phyloP scores from a whole-genome alignment of 2,113 vertebrate species.

The Prinia subflava region DNA sequence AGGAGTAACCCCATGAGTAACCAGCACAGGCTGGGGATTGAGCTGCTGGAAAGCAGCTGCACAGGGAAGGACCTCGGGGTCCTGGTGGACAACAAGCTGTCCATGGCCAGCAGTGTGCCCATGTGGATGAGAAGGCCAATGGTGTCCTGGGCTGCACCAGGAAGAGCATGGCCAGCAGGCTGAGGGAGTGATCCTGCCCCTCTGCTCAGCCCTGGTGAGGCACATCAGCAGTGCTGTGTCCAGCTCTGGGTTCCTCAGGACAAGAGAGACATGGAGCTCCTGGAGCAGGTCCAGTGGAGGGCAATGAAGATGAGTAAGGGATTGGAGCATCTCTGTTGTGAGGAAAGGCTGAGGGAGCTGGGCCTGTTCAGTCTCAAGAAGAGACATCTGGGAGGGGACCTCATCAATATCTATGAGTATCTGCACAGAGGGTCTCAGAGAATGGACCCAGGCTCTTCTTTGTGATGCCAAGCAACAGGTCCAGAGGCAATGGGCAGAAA shows the following conservation, averaged over 20 bases:
- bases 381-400: not conserved
- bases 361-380: not conserved
- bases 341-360: not conserved
- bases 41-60: not conserved
- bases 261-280: not conserved
- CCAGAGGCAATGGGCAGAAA: not conserved
- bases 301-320: not conserved
- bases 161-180: not conserved
- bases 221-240: not conserved
- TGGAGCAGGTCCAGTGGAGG: not conserved
- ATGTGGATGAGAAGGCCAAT: rapidly evolving
- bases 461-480: not conserved
- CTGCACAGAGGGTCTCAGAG: not conserved
- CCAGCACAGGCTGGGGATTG: not conserved
- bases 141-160: rapidly evolving
- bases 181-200: not conserved
- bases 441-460: not conserved
- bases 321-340: rapidly evolving
- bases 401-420: not conserved
- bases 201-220: not conserved
- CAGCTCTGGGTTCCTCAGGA: not conserved
- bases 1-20: not conserved
- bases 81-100: not conserved
- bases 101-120: not conserved
- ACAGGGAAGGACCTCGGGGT: not conserved